Base-by-base conservation (phyloP, 2,113 vertebrate genomes). In the Cynocephalus volans region DNA sequence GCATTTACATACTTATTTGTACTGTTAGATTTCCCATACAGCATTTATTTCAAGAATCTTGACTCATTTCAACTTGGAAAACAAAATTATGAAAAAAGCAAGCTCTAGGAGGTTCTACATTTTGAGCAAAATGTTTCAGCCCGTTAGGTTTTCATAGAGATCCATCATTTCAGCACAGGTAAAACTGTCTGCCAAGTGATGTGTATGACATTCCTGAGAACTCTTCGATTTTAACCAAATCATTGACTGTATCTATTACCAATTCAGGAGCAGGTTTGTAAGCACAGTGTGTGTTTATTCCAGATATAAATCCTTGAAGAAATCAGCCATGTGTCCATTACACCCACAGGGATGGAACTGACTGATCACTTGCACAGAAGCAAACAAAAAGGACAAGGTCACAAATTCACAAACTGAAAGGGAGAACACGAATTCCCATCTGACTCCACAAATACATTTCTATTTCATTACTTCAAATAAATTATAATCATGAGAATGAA, bases 401-500 rank as follows among this genome's bases (percentile, higher is more conserved):
- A 48, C 26, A 75, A 75, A 75, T 28, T 67, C 24, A 28, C 45
- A 41, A 41, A 41, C 41, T 41, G 41, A 41, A 41, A 41, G 41
- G 10, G n/a, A 79, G 36, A 81, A 90, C 15, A 91, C 69, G 93
- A 84, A 83, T 85, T 90, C 28, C 73, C 31, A 91, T 64, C 24
- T 93, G 31, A 86, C 70, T 95, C 82, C 90, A 91, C 77, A 75
- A 52, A 41, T n/a, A 65, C 3, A 88, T 36, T 73, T 90, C 48
- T 88, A 76, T 88, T 92, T 83, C 23, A 76, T 90, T 87, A 75
- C n/a, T 90, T 88, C 31, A 72, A 90, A 90, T 67, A 83, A 89
- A 94, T 88, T 84, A 72, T 81, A 87, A 69, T 88, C 26, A 58
- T 79, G 33, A 97, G 50, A 52, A 97, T 18, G 58, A 21, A 97